Base-by-base conservation (phyloP, 2,113 vertebrate species). In the Tinamus guttatus region DNA sequence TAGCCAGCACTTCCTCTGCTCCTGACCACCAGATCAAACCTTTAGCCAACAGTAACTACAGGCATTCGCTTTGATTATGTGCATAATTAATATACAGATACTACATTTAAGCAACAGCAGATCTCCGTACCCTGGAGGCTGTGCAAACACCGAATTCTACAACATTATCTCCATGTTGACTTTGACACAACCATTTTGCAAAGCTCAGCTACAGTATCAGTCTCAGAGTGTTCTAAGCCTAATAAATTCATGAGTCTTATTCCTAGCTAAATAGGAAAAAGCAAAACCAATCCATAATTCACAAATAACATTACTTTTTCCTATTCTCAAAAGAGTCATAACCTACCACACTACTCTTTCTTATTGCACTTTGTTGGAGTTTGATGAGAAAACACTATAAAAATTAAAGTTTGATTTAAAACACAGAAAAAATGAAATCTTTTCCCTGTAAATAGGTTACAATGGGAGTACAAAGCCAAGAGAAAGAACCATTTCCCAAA, bases 401-500 rank as follows among this genome's bases (percentile, higher is more conserved):
- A 95, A 91, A 78, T 10, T 59, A 84, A 83, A 5, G 5, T 30
- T 89, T 62, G 24, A 15, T 67, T 93, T 62, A 27, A 85, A 90
- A 70, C 38, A 80, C 60, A 64, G 7, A 3, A n/a, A 51, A 1
- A 65, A 82, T 11, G 40, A 45, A 30, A 36, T 2, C 3, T 40
- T 47, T 79, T 59, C 65, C 24, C 67, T 82, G 69, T 49, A 54
- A 81, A 77, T 36, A 45, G 4, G 6, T 79, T 90, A 68, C 51
- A 73, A 41, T 6, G 27, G 85, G 58, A 43, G 27, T 87, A 73
- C 5, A 89, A 90, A 76, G 28, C 40, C 38, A 87, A 94, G 36
- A 90, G n/a, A 77, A 94, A 87, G 15, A 94, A 69, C 3, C 59
- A 41, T 81, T 93, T 92, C 77, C 74, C 77, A 24, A 88, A 81